phyloP scores from a whole-genome alignment of 2,888 invertebrate species.

The Ypsolopha scabrella region DNA sequence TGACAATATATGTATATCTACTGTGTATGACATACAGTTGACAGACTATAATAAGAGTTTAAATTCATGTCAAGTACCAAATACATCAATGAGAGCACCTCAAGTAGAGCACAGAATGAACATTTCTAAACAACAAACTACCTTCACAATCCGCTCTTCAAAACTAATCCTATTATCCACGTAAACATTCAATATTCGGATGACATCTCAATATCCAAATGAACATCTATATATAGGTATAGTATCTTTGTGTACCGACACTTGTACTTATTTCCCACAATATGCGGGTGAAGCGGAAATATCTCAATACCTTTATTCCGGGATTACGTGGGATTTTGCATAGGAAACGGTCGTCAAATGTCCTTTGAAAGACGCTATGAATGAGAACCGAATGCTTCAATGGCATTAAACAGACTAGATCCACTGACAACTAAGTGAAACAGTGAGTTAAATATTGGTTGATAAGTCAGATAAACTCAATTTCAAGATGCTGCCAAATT shows the following conservation, averaged over 20 bases:
- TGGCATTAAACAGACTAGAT: slow-evolving; percentile 31
- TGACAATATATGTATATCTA: too few species aligned
- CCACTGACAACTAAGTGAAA: slow-evolving; percentile 3
- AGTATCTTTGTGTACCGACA: slow-evolving; percentile 30
- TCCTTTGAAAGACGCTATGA: slow-evolving; percentile 25
- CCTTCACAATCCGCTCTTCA: slow-evolving; percentile 39
- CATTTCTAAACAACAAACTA: slow-evolving; percentile 35
- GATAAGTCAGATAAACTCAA: too few species aligned
- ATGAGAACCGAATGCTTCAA: slow-evolving; percentile 35
- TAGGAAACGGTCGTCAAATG: slow-evolving; percentile 62
- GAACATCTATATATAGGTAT: slow-evolving; percentile 41
- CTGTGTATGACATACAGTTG: too few species aligned
- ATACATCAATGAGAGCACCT: background rate
- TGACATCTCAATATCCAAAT: slow-evolving; percentile 54
- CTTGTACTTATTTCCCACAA: slow-evolving; percentile 20
- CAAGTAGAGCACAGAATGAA: slow-evolving; percentile 10
- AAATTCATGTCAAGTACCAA: background rate
- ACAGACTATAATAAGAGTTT: too few species aligned
- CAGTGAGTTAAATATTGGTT: too few species aligned
- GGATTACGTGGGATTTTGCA: slow-evolving; percentile 64
- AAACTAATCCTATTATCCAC: slow-evolving; percentile 58
- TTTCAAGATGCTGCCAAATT: too few species aligned
- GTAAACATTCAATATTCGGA: slow-evolving; percentile 34
- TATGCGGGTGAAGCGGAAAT: slow-evolving; percentile 38
- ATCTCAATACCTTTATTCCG: slow-evolving; percentile 58